Conservation (phyloP, 2,888 invertebrate species). For the Chironomus riparius region DNA sequence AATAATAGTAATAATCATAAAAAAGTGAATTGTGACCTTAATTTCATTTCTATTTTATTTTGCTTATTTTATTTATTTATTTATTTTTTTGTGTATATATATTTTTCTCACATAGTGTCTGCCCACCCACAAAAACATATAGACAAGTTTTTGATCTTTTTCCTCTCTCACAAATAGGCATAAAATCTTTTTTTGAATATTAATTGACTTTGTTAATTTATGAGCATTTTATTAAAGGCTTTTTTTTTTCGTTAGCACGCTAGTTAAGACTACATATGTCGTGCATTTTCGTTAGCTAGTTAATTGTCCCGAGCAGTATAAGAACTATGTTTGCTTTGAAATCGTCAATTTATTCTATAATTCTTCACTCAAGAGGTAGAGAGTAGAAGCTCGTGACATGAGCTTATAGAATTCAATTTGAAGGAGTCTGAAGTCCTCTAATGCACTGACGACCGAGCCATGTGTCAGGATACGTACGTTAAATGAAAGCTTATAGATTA, state of each 20-base stretch:
- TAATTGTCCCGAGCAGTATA: background rate
- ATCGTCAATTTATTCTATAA: background rate
- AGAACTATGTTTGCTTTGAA: background rate
- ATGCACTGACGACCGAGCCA: too few relatives aligned
- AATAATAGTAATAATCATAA: background rate
- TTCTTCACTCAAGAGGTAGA: too few relatives aligned
- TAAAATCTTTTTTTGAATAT: background rate
- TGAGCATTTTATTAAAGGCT: background rate
- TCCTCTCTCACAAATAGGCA: background rate
- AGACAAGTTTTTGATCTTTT: background rate
- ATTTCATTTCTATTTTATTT: background rate
- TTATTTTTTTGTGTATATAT: too few relatives aligned
- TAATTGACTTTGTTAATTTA: background rate
- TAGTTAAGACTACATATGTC: too few relatives aligned
- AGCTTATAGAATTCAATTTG: too few relatives aligned
- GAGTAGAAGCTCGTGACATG: too few relatives aligned
- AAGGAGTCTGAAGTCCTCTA: too few relatives aligned
- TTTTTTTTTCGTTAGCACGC: too few relatives aligned
- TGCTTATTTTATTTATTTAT: background rate
- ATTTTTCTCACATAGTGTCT: background rate
- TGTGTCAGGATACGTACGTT: too few relatives aligned
- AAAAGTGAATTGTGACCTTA: slow-evolving; percentile 7
- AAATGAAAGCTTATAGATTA: too few relatives aligned
- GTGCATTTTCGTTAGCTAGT: too few relatives aligned
- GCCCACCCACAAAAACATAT: background rate